Evolutionary conservation across 2,797 vertebrate genomes (phyloP), one percentile per base, ranked within the genome.

Genomic region (Agapornis canus): DNA sequence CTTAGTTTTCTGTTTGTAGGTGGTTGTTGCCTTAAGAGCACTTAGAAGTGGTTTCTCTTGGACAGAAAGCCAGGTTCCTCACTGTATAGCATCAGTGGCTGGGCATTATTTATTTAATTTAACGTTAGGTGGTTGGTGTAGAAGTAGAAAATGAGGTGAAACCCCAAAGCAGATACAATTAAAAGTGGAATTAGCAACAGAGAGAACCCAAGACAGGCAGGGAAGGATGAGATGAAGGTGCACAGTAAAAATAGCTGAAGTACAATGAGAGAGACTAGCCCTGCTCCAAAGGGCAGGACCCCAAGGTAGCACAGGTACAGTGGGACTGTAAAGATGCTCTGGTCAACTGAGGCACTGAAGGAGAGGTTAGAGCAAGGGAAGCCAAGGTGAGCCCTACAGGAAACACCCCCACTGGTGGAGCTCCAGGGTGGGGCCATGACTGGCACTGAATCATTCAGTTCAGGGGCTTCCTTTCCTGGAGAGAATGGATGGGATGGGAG

Each of bases 271-370:
- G n/a, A 76, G 6, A 16, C 3, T 35, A 54, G 47, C 31, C 12
- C 26, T 0, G 0, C n/a, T 69, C 31, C 19, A 23, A n/a, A 71
- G 7, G 14, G n/a, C 56, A 70, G 40, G 21, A 56, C 32, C 17
- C 11, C 0, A 1, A 14, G 20, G 40, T 64, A 40, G 13, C 2
- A 1, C 0, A 1, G 66, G 12, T 17, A 51, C 20, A 11, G 52
- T 21, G 16, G 11, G n/a, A 35, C 35, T 59, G 22, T 45, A 52
- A 71, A 49, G 45, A 25, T 45, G 40, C n/a, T 56, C 14, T 65
- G 70, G 29, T 42, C 29, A 60, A 3, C 15, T 0, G 1, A 71
- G 40, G n/a, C 1, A 14, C 51, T 48, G 64, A 63, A 54, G 51
- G 47, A 70, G 49, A 75, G 16, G 20, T n/a, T 76, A 64, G 40